These are phyloP conservation scores for Ceraclea dissimilis DNA, from an alignment of 2,888 invertebrate species.

Conservation along the genomic window DNA sequence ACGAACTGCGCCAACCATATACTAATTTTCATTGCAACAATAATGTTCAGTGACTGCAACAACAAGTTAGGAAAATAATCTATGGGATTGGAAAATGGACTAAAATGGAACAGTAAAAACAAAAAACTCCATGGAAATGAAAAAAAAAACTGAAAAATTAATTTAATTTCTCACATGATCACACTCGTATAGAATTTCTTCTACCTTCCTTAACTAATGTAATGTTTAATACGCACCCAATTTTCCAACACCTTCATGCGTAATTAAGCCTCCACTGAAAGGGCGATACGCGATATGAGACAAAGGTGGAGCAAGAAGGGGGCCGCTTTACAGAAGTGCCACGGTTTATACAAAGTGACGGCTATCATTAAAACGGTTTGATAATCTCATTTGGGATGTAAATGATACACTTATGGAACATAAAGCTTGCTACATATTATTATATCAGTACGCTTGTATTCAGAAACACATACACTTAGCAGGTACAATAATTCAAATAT, in stretches of 20 bases:
- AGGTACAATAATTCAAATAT: too few species aligned
- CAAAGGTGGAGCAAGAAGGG: not conserved
- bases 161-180: not conserved
- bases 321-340: not conserved
- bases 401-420: not conserved
- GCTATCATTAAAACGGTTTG: not conserved
- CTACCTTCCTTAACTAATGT: not conserved
- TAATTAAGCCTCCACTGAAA: slow-evolving; percentile 12
- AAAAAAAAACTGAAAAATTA: not conserved
- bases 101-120: too few species aligned
- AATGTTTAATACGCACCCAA: not conserved
- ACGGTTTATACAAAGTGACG: not conserved
- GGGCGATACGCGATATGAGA: not conserved
- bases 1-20: too few species aligned
- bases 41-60: too few species aligned
- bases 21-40: too few species aligned
- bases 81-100: too few species aligned
- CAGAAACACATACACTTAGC: too few species aligned
- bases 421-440: too few species aligned
- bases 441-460: too few species aligned
- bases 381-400: slow-evolving; percentile 2
- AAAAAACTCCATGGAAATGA: too few species aligned
- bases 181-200: not conserved
- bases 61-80: too few species aligned
- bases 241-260: slow-evolving; percentile 13